These are phyloP conservation scores for Neodontobutis hainanensis DNA, from an alignment of 2,113 vertebrate species.

Conservation along the genomic window DNA sequence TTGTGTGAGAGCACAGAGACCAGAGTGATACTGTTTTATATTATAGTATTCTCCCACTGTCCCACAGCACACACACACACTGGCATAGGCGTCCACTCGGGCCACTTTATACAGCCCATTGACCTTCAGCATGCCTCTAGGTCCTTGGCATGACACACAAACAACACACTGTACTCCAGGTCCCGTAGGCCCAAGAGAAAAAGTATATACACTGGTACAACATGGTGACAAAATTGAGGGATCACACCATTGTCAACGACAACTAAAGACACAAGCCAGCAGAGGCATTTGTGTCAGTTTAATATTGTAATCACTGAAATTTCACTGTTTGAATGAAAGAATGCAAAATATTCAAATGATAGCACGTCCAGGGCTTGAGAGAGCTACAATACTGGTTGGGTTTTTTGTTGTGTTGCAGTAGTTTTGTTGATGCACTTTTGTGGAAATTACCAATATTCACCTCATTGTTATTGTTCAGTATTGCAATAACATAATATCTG, in stretches of 20 bases:
- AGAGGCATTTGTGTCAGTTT: too few species aligned
- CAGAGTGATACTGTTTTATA: slow-evolving; percentile 73
- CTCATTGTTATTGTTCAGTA: too few species aligned
- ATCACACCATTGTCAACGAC: slow-evolving; percentile 13
- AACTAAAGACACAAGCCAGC: not conserved
- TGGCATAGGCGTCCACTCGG: slow-evolving; percentile 21
- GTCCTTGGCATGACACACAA: slow-evolving; percentile 69
- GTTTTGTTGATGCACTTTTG: too few species aligned
- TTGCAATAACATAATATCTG: too few species aligned
- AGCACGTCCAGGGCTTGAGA: too few species aligned
- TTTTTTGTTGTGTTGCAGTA: too few species aligned
- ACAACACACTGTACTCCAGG: slow-evolving; percentile 59
- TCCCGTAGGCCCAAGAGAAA: slow-evolving; percentile 26
- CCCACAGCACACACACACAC: slow-evolving; percentile 35
- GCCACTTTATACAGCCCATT: slow-evolving; percentile 60
- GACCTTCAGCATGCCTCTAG: slow-evolving; percentile 73
- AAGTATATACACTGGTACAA: slow-evolving; percentile 31
- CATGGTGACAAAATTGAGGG: slow-evolving; percentile 24
- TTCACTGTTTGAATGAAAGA: too few species aligned
- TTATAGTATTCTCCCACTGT: slow-evolving; percentile 70
- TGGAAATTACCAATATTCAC: not conserved
- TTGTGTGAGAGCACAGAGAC: slow-evolving; percentile 75
- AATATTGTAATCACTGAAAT: not conserved
- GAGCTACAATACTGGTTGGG: too few species aligned
- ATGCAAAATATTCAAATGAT: too few species aligned